Evolutionary conservation across 2,797 vertebrate species (phyloP).

Genomic region (Clarias fuscus): DNA sequence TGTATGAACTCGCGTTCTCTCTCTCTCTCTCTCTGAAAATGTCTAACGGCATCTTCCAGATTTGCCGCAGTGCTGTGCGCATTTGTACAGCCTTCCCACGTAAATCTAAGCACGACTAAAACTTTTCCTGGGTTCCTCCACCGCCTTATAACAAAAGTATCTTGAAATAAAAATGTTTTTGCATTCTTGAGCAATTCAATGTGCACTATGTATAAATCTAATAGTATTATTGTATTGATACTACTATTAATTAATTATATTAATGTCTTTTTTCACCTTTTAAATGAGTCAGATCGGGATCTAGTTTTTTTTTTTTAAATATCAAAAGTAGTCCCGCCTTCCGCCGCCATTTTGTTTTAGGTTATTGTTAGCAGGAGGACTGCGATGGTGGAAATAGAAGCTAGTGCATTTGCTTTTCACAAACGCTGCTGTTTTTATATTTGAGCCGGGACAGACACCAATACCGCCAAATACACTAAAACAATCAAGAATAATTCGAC

Average conservation of each 20-base stretch:
- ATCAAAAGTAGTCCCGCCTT: slow-evolving; percentile 66
- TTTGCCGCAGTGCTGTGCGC: slow-evolving; percentile 48
- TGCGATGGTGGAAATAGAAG: slow-evolving; percentile 42
- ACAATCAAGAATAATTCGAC: neutral
- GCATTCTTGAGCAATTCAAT: neutral
- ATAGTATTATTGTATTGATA: too few species aligned
- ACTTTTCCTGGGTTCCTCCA: neutral
- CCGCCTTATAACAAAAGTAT: neutral
- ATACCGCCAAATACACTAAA: neutral
- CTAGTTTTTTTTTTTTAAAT: slow-evolving; percentile 65
- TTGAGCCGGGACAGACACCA: neutral
- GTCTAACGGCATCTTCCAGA: neutral
- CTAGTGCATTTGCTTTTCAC: slow-evolving; percentile 7
- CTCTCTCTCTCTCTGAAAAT: too few species aligned
- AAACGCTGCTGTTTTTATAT: neutral
- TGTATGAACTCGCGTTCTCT: too few species aligned
- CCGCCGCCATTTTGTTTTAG: slow-evolving; percentile 76
- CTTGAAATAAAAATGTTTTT: neutral
- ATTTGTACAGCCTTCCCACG: slow-evolving; percentile 37
- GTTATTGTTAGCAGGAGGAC: slow-evolving; percentile 63
- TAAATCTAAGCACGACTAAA: neutral
- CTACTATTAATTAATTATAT: too few species aligned
- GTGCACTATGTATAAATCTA: neutral
- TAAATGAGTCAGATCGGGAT: slow-evolving; percentile 37
- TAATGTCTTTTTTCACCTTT: neutral